Conservation (phyloP, 2,888 invertebrate genomes). For the Aleiodes testaceus region DNA sequence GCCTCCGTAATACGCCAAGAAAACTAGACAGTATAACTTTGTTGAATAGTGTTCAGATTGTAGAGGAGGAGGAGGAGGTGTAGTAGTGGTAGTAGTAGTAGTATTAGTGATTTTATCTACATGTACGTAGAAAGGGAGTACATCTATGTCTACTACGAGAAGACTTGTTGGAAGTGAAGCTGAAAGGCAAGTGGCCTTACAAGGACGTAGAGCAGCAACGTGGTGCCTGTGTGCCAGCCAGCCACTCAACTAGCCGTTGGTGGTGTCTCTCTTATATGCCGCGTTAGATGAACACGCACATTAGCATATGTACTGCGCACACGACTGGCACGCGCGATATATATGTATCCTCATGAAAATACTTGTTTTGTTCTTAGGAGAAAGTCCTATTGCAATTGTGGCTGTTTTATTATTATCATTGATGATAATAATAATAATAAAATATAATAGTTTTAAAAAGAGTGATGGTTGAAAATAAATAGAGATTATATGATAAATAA, state of each 20-base stretch:
- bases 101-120: slow-evolving; percentile 35
- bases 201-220: slow-evolving; percentile 67
- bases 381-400: slow-evolving; percentile 48
- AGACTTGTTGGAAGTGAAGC: slow-evolving; percentile 52
- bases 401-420: slow-evolving; percentile 32
- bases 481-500: slow-evolving; percentile 26
- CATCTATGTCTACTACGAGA: slow-evolving; percentile 27
- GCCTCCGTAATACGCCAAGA: slow-evolving; percentile 36
- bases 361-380: slow-evolving; percentile 31
- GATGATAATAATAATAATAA: slow-evolving; percentile 21
- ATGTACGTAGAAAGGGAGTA: slow-evolving; percentile 48
- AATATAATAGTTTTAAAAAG: slow-evolving; percentile 4
- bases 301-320: slow-evolving; percentile 49
- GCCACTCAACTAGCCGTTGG: slow-evolving; percentile 44
- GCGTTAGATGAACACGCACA: slow-evolving; percentile 45
- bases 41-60: slow-evolving; percentile 2
- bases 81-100: too few relatives aligned
- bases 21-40: slow-evolving; percentile 19
- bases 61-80: too few relatives aligned
- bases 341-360: slow-evolving; percentile 44
- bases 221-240: slow-evolving; percentile 31
- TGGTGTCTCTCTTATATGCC: slow-evolving; percentile 38
- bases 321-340: slow-evolving; percentile 54
- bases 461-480: background rate
- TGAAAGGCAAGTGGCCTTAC: slow-evolving; percentile 71